A percentile compares a stretch with the other conserved stretches of the same genome.
Conservation (phyloP, 2,888 invertebrate species). For the Sminthurinus aureus region DNA sequence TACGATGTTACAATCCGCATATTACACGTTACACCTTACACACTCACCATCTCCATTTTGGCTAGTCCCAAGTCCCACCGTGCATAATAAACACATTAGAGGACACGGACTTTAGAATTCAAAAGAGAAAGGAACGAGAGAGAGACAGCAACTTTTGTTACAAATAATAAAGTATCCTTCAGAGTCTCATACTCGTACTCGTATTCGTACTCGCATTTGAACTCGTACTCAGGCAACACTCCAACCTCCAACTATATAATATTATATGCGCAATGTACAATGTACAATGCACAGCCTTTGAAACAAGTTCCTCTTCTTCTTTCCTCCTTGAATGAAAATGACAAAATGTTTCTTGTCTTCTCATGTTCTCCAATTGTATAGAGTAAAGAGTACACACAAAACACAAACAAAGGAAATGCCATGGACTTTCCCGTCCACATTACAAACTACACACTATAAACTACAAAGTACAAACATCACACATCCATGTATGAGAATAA, state of each 20-base stretch:
- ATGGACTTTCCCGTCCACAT: background rate
- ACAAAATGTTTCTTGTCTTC: background rate
- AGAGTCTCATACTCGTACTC: background rate
- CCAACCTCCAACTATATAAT: background rate
- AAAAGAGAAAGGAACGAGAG: background rate
- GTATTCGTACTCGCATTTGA: too few relatives aligned
- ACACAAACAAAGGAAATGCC: background rate
- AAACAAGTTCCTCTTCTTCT: background rate
- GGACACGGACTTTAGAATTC: background rate
- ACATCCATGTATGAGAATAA: too few relatives aligned
- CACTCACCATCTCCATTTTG: background rate
- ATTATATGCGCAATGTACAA: too few relatives aligned
- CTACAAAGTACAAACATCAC: too few relatives aligned
- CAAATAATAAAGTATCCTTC: constrained; percentile 8
- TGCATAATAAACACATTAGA: constrained; percentile 19
- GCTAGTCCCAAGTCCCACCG: background rate
- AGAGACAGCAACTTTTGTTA: background rate
- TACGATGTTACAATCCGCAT: too few relatives aligned
- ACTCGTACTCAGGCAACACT: background rate
- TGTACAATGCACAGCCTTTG: too few relatives aligned
- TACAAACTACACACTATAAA: too few relatives aligned
- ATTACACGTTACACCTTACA: background rate
- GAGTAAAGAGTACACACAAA: background rate
- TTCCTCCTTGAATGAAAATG: background rate
- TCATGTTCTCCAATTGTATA: too few relatives aligned